phyloP scores from a whole-genome alignment of 2,797 vertebrate species.

The Gila robusta region DNA sequence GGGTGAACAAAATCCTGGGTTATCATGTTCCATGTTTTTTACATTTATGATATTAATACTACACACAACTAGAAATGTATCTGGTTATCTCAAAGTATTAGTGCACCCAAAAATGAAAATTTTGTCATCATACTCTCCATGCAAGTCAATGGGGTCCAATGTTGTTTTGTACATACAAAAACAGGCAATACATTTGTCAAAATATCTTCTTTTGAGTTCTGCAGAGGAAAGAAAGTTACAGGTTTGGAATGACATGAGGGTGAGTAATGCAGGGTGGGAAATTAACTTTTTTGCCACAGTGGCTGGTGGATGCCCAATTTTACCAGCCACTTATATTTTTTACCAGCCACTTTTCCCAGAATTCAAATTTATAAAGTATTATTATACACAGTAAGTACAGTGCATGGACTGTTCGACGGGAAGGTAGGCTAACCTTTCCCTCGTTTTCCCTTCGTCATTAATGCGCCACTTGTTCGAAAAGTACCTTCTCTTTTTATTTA shows the following conservation, averaged over 20 bases:
- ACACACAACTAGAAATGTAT: neutral
- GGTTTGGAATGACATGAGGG: neutral
- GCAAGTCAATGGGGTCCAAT: neutral
- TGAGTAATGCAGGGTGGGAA: no score
- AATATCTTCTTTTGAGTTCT: neutral
- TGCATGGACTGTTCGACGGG: no score
- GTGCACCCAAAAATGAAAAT: neutral
- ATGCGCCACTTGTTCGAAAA: no score
- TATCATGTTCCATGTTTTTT: neutral
- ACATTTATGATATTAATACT: neutral
- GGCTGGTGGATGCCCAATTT: no score
- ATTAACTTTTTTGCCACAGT: no score
- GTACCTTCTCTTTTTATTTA: no score
- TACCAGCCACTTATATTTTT: no score
- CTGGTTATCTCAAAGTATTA: neutral
- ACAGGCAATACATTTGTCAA: neutral
- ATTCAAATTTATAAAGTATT: no score
- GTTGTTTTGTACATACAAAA: neutral
- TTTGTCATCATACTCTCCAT: neutral
- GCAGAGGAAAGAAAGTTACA: neutral
- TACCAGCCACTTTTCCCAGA: no score
- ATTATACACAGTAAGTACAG: no score
- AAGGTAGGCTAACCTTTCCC: no score
- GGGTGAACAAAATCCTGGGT: neutral
- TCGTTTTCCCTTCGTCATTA: no score